Base-by-base conservation (phyloP, 2,113 vertebrate genomes). In the Pao palembangensis region DNA sequence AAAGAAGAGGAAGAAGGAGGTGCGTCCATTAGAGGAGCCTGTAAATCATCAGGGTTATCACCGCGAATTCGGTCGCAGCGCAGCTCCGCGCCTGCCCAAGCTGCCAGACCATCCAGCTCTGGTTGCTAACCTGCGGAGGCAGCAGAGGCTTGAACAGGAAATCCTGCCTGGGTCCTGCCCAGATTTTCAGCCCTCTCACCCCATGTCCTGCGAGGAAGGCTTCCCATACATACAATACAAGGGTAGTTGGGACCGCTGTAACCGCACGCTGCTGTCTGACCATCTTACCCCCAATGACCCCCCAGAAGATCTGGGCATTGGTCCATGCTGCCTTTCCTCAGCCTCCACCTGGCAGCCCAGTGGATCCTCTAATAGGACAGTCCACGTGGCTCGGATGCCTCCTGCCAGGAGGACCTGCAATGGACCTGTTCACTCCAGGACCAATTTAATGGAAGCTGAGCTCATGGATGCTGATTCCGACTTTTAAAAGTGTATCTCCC, bases 401-500 rank as follows among this genome's bases (percentile, higher is more conserved):
- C 87, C 77, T 3, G 88, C 91, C 46, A 82, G 85, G 16, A 83
- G 88, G 28, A 69, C 85, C 0, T 90, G 57, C 0, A 85, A 93
- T 2, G 91, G 92, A 21, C 93, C 95, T 49, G 85, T 97, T 73
- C 94, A 96, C 80, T 99, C 96, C 17, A 87, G 92, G 69, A 96
- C 94, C 81, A 98, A 94, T 82, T 90, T 99, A 57, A 92, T 97
- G 91, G 94, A 96, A 4, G 92, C 94, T 0, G 94, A 97, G 84
- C 91, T 99, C 51, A 90, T 98, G 91, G 95, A 98, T 0, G 89
- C 93, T 0, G 94, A 96, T 50, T 98, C 92, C 0, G 96, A 98
- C 81, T 99, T 99, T 65, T 98, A 71, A 87, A 55, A 62, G 14
- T 19, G 18, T 5, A 51, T 31, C 52, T 46, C 41, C 18, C 11